Base-by-base conservation (phyloP, 2,797 vertebrate genomes). In the Cyclopterus lumpus region DNA sequence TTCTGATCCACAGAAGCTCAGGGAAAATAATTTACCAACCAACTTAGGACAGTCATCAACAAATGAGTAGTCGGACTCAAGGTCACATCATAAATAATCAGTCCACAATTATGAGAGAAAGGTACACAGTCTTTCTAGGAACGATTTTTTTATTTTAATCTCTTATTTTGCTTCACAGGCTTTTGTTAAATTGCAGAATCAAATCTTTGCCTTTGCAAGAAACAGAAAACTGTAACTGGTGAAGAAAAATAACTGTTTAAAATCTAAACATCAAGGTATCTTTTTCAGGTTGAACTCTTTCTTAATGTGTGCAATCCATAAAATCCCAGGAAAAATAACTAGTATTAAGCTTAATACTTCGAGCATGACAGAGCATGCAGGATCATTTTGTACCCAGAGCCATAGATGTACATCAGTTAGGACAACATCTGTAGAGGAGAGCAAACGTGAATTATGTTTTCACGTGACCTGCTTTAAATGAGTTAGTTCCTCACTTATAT, bases 331-430 rank as follows among this genome's bases (percentile, higher is more conserved):
- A 77, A 61, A 71, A 71, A 55, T 28, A 57, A 54, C 60, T 40
- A 83, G 81, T n/a, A n/a, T n/a, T n/a, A n/a, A 82, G 66, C 34
- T 76, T 73, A 28, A 80, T 61, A 80, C 59, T 74, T 77, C 9
- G 67, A 89, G 86, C 88, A 92, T 91, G 89, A 82, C 88, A 62
- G 64, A 77, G 82, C 91, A 87, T 92, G 93, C 92, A 86, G 91
- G 91, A 91, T 73, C 76, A 71, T 58, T 38, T 63, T 81, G 8
- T 40, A 91, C 75, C 65, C 86, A 89, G 86, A 93, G 91, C 90
- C 82, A 62, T 83, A 88, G 71, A 87, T 75, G 67, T 59, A 38
- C 79, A 92, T 87, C 90, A 90, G 91, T 87, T 79, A 67, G 71
- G 72, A 73, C 85, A 86, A 88, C 89, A 80, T 64, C 62, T 72